Percentiles rank a stretch among this genome's conserved stretches.
These are phyloP conservation scores for Actinia equina DNA, from an alignment of 64 coral and sea anemone genomes.

Conservation along the genomic window DNA sequence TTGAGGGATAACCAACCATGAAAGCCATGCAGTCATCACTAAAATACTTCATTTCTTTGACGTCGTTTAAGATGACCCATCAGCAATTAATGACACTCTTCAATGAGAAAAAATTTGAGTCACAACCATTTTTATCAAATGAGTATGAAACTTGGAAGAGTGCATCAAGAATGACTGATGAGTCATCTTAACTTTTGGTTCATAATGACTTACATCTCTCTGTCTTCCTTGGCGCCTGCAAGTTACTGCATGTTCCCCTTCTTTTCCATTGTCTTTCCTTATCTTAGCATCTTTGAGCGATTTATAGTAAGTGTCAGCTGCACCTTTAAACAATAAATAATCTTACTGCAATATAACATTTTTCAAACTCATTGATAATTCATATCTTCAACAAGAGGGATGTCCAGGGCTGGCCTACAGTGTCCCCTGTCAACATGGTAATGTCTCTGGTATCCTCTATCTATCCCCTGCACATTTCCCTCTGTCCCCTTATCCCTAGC, in stretches of 20 bases:
- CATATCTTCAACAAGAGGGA: neutral
- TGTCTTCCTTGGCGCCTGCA: conserved; percentile 36
- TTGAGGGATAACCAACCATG: too few relatives aligned
- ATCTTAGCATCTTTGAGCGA: neutral
- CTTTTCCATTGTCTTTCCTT: conserved; percentile 13
- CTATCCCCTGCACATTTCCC: too few relatives aligned
- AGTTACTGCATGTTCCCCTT: neutral
- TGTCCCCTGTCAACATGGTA: too few relatives aligned
- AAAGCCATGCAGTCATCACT: too few relatives aligned
- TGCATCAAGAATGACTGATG: too few relatives aligned
- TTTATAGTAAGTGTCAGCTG: conserved; percentile 29
- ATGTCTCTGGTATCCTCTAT: too few relatives aligned
- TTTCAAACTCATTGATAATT: neutral
- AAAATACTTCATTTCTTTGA: too few relatives aligned
- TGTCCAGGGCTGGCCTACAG: too few relatives aligned
- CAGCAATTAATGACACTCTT: too few relatives aligned
- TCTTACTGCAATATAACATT: neutral
- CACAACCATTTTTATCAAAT: neutral
- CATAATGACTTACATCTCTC: conserved; percentile 24
- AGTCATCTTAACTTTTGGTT: neutral
- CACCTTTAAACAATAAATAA: conserved; percentile 11
- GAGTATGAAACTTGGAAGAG: neutral
- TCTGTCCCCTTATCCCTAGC: too few relatives aligned
- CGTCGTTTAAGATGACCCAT: too few relatives aligned
- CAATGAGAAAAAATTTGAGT: neutral